Conservation (phyloP, 2,888 invertebrate species). For the Lithophane semibrunnea region DNA sequence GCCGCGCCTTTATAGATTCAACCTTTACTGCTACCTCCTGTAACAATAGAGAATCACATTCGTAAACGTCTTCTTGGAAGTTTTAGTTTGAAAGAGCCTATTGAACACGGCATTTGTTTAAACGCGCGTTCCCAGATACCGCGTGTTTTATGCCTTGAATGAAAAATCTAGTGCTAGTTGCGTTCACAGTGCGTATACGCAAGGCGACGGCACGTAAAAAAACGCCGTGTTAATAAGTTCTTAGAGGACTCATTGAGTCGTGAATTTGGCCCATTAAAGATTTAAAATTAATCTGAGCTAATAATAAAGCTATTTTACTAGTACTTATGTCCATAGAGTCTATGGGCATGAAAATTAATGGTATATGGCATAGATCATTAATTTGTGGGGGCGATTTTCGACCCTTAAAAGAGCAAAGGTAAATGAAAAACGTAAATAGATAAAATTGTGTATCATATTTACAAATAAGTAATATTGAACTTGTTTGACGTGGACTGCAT, state of each 20-base stretch:
- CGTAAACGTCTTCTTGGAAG: background rate
- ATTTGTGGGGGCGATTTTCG: background rate
- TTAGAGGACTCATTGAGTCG: background rate
- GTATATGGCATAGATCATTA: too few relatives aligned
- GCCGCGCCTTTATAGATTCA: slow-evolving; percentile 98
- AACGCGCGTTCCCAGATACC: background rate
- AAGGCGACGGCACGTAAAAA: background rate
- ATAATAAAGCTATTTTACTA: background rate
- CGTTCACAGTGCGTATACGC: too few relatives aligned
- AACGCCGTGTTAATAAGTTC: too few relatives aligned
- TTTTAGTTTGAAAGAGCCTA: background rate
- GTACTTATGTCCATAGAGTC: background rate
- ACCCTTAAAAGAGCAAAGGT: background rate
- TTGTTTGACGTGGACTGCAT: slow-evolving; percentile 15
- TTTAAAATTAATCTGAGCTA: background rate
- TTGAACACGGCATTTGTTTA: background rate
- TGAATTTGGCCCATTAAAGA: background rate
- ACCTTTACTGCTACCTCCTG: slow-evolving; percentile 99
- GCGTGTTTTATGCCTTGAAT: background rate
- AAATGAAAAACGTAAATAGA: background rate
- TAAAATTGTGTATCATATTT: background rate
- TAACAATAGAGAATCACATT: slow-evolving; percentile 70
- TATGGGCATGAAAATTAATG: too few relatives aligned
- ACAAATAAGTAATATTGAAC: slow-evolving; percentile 21
- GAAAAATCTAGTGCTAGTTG: background rate